phyloP scores from a whole-genome alignment of 2,888 invertebrate species.

The Cactoblastis cactorum region DNA sequence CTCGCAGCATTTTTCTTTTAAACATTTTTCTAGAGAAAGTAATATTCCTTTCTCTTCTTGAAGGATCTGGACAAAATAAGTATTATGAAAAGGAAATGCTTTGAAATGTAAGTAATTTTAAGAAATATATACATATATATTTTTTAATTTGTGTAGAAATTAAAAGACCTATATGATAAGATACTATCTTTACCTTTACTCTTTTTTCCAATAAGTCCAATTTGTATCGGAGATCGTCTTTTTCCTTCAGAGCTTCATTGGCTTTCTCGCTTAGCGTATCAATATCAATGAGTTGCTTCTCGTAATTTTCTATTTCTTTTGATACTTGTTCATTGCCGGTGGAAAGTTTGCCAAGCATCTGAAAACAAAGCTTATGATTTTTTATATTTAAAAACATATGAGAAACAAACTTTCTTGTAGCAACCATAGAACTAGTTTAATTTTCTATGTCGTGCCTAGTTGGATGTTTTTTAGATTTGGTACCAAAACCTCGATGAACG shows the following conservation, averaged over 20 bases:
- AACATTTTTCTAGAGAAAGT: constrained; percentile 84
- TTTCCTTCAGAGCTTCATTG: constrained; percentile 84
- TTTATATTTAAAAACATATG: no score
- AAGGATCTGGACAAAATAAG: constrained; percentile 74
- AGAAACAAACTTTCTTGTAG: no score
- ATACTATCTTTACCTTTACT: constrained; percentile 78
- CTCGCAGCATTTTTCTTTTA: constrained; percentile 87
- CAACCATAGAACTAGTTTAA: no score
- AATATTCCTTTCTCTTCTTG: constrained; percentile 88
- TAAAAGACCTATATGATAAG: not conserved
- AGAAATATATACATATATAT: no score
- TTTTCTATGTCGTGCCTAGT: no score
- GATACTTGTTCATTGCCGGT: constrained; percentile 81
- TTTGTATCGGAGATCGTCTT: constrained; percentile 82
- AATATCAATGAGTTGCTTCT: constrained; percentile 88
- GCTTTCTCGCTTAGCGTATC: constrained; percentile 85
- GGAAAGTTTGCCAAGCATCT: constrained; percentile 83
- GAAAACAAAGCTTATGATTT: no score
- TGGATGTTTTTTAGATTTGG: no score
- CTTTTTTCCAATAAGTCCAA: constrained; percentile 84
- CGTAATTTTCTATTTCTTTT: constrained; percentile 86
- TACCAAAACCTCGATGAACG: no score
- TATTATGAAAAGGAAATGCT: not conserved
- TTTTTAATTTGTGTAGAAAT: no score
- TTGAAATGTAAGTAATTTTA: no score